These are phyloP conservation scores for Montipora foliosa DNA, from an alignment of 64 coral and sea anemone genomes.

Conservation along the genomic window DNA sequence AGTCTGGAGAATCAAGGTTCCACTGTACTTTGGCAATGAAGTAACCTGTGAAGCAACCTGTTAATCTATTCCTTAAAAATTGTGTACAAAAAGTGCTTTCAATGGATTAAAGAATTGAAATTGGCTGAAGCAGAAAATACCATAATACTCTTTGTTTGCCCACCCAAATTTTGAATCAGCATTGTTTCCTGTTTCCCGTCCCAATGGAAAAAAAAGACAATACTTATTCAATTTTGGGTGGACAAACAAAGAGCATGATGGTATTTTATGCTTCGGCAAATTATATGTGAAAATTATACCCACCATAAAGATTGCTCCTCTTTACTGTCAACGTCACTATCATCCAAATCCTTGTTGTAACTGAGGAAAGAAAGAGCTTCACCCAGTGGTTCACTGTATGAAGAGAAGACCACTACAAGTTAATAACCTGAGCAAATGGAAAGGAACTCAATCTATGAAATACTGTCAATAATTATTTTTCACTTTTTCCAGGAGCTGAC, in stretches of 20 bases:
- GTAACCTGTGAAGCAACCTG: too few species aligned
- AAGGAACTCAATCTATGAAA: background rate
- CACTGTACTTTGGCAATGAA: too few species aligned
- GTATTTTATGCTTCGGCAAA: background rate
- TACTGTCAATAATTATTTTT: background rate
- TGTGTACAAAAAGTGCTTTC: too few species aligned
- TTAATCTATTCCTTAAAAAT: too few species aligned
- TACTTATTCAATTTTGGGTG: background rate
- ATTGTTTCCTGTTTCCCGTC: background rate
- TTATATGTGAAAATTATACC: background rate
- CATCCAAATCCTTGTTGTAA: background rate
- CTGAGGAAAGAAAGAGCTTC: background rate
- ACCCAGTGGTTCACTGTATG: background rate
- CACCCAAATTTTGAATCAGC: too few species aligned
- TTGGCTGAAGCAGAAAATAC: too few species aligned
- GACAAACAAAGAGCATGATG: too few species aligned
- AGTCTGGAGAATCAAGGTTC: too few species aligned
- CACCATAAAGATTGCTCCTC: constrained; percentile 4
- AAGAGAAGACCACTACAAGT: background rate
- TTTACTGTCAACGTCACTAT: background rate
- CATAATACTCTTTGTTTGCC: too few species aligned
- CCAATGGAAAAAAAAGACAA: background rate
- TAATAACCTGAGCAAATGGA: background rate
- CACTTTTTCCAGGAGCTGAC: too few species aligned
- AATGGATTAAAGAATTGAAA: too few species aligned